Evolutionary conservation across 2,888 invertebrate species (phyloP).

Genomic region (Actias luna): DNA sequence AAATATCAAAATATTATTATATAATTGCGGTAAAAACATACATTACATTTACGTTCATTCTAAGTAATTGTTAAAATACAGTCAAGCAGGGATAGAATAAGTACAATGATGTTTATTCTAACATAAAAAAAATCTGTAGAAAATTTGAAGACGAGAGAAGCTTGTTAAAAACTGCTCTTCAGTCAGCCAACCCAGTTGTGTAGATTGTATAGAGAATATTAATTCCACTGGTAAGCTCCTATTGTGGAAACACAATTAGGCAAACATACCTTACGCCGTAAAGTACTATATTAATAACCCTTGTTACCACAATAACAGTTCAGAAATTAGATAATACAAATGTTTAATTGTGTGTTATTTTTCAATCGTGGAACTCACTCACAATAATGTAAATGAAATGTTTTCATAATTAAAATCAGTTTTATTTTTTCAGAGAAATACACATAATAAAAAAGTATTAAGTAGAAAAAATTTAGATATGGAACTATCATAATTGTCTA

Average conservation of each 20-base stretch:
- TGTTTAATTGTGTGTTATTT: not conserved
- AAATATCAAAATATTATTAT: too few species aligned
- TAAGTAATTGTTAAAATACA: too few species aligned
- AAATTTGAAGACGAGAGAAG: not conserved
- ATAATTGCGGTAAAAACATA: too few species aligned
- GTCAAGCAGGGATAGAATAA: too few species aligned
- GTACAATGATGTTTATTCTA: too few species aligned
- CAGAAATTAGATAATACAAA: not conserved
- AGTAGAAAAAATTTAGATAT: too few species aligned
- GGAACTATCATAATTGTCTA: too few species aligned
- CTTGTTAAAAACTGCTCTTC: not conserved
- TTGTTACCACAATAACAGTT: constrained; percentile 3
- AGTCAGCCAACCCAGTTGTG: not conserved
- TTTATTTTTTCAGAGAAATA: not conserved
- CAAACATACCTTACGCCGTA: constrained; percentile 6
- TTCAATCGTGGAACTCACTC: not conserved
- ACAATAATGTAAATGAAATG: not conserved
- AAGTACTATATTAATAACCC: constrained; percentile 7
- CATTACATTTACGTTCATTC: too few species aligned
- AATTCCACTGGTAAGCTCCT: not conserved
- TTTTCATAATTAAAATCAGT: not conserved
- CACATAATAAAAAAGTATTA: too few species aligned
- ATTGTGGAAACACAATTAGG: constrained; percentile 10
- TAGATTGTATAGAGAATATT: constrained; percentile 6
- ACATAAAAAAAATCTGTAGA: too few species aligned